Evolutionary conservation across 2,797 vertebrate species (phyloP).

Genomic region (Enteromius radiatus): DNA sequence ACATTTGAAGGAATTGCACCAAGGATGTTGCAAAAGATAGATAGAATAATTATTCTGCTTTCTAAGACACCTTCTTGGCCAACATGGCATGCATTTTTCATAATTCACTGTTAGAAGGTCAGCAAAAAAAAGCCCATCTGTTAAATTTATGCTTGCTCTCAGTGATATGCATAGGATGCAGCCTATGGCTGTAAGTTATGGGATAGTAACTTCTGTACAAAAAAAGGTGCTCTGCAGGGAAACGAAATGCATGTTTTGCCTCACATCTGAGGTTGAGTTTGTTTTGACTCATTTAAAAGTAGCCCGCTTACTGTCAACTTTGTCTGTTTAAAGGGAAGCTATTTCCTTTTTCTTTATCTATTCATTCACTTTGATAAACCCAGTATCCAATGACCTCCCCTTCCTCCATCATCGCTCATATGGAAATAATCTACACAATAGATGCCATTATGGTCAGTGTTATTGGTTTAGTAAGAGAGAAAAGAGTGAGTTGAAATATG

Average conservation of each 20-base stretch:
- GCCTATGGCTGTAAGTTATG: background rate
- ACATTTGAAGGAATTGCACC: background rate
- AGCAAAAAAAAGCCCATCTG: background rate
- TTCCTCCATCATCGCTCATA: background rate
- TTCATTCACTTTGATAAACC: background rate
- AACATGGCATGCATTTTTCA: background rate
- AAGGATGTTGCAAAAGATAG: background rate
- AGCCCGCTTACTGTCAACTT: too few relatives aligned
- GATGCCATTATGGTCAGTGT: conserved; percentile 8
- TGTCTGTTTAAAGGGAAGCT: background rate
- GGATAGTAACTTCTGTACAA: background rate
- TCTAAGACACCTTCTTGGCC: background rate
- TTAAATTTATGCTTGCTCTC: background rate
- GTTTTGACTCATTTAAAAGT: background rate
- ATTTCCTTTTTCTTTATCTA: background rate
- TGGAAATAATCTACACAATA: conserved; percentile 11
- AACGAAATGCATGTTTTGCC: background rate
- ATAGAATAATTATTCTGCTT: too few relatives aligned
- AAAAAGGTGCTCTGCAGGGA: background rate
- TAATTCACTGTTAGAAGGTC: background rate
- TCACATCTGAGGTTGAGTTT: background rate
- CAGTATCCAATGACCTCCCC: background rate
- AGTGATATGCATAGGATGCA: background rate
- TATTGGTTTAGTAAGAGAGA: background rate
- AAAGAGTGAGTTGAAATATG: background rate